Conservation (phyloP, 2,888 invertebrate genomes). For the Nymphalis c-album region DNA sequence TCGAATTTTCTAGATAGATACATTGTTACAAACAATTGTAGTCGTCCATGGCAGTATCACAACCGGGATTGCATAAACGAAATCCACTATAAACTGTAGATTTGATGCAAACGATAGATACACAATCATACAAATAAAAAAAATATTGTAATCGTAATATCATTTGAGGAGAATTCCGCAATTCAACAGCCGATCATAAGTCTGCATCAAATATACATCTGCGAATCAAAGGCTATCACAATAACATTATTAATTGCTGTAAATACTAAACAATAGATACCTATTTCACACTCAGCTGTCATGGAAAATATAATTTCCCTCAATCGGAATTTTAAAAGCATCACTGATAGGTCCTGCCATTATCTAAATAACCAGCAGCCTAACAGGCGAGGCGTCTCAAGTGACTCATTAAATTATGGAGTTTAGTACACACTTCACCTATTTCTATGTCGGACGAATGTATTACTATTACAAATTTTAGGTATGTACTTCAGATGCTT, state of each 20-base stretch:
- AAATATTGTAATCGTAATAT: neutral
- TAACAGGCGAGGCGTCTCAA: neutral
- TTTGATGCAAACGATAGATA: constrained; percentile 14
- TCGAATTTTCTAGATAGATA: constrained; percentile 37
- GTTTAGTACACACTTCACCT: constrained; percentile 1
- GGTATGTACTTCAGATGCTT: constrained; percentile 13
- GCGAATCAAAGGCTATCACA: constrained; percentile 9
- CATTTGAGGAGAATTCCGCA: neutral
- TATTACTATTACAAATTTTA: constrained; percentile 8
- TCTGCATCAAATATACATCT: constrained; percentile 18
- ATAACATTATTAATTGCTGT: neutral
- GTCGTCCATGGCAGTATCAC: constrained; percentile 59
- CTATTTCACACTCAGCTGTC: constrained; percentile 15
- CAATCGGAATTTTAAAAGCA: neutral
- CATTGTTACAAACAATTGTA: constrained; percentile 57
- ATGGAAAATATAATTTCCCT: neutral
- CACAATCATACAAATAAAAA: neutral
- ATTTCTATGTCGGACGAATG: constrained; percentile 22
- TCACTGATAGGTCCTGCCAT: neutral
- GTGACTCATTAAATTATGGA: neutral
- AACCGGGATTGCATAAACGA: constrained; percentile 55
- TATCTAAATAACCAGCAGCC: neutral
- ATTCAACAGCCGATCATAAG: neutral
- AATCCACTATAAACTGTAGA: constrained; percentile 12
- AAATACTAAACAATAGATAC: neutral